Percentiles rank a stretch among this genome's conserved stretches.
phyloP scores from a whole-genome alignment of 1,140 invertebrate genomes.

The Drosophila kanapiae region DNA sequence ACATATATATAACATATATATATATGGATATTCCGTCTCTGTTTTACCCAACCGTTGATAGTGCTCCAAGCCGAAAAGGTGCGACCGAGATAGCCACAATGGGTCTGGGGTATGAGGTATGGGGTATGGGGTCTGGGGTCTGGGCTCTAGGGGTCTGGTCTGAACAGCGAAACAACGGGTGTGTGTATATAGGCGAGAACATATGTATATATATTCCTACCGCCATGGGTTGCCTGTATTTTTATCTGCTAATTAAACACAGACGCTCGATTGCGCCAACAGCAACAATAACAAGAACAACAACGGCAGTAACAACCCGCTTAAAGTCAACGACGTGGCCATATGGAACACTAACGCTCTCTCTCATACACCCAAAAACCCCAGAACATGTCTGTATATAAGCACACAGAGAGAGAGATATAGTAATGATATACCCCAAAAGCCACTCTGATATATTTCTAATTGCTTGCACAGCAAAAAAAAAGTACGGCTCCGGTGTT shows the following conservation, averaged over 20 bases:
- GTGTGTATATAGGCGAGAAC: background rate
- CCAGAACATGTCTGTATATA: conserved; percentile 4
- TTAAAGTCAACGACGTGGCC: conserved; percentile 79
- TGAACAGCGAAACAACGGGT: background rate
- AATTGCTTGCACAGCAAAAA: conserved; percentile 37
- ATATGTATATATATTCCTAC: conserved; percentile 25
- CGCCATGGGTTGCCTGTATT: conserved; percentile 73
- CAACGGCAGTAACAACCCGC: conserved; percentile 54
- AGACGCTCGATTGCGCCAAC: conserved; percentile 74
- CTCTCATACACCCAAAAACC: conserved; percentile 18
- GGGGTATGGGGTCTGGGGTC: background rate
- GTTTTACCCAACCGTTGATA: conserved; percentile 22
- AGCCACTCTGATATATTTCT: conserved; percentile 7
- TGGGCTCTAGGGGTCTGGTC: conserved; percentile 2
- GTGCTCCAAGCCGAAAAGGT: conserved; percentile 34
- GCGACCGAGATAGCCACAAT: conserved; percentile 30
- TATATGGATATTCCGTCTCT: conserved; percentile 5
- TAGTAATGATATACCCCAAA: conserved; percentile 29
- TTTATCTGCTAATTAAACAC: conserved; percentile 84
- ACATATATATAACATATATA: conserved; percentile 5
- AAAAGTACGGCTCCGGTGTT: conserved; percentile 3
- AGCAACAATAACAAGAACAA: conserved; percentile 18
- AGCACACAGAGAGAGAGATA: background rate
- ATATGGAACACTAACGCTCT: conserved; percentile 47
- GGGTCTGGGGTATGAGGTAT: background rate